Base-by-base conservation (phyloP, 1,140 invertebrate genomes). In the Chironomus striatipennis region DNA sequence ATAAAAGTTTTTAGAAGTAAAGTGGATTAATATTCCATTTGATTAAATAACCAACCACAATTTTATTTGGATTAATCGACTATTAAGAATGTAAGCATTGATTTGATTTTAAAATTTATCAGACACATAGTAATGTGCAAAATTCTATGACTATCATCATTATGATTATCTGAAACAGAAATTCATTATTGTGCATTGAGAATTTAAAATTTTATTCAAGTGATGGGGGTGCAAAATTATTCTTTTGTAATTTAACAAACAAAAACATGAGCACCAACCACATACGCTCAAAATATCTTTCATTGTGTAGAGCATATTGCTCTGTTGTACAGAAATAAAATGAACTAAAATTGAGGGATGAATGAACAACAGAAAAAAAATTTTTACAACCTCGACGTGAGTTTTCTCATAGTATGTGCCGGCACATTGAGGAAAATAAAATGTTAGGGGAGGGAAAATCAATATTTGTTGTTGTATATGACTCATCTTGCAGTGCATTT, bases 401-500 rank as follows among this genome's bases (percentile, higher is more conserved):
- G 47, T 57, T 57, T 57, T 34, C 24, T 34, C 24, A 5, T 34
- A 34, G 24, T 34, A 34, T 34, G 12, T 57, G 47, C 47, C 47
- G 47, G 47, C 47, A 57, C 47, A 57, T 15, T n/a, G 47, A 57
- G 47, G 15, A 15, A 47, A 47, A n/a, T n/a, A 57, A 57, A 57
- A n/a, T 57, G 47, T 15, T 12, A 15, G n/a, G 47, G 47, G 47
- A 57, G 47, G 47, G 47, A 57, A 57, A 57, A 57, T 57, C 47
- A 57, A 57, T 57, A 70, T 70, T 70, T 70, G 65, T 70, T 70
- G 65, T 70, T 70, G 65, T 70, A 17, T 17, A 70, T 70, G 65
- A 70, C 17, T 70, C 65, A 70, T 70, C 20, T 15, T n/a, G 12
- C 12, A 12, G 12, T 57, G 47, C 47, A 57, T 57, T 57, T 57